These are phyloP conservation scores for Zaprionus africanus DNA, from an alignment of 1,140 invertebrate species.

Conservation along the genomic window DNA sequence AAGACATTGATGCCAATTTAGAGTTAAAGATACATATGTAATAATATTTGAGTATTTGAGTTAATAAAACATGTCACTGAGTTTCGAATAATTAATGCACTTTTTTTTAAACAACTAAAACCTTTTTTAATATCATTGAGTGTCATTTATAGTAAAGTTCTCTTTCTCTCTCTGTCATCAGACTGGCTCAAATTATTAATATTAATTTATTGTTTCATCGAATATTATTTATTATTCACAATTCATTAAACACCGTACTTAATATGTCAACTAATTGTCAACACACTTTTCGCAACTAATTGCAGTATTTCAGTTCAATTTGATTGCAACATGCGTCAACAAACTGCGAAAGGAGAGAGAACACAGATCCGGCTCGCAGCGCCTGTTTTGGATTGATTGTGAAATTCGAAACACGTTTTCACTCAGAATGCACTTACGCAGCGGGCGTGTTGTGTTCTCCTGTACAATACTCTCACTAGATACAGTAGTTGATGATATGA, in stretches of 20 bases:
- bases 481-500: not conserved
- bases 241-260: not conserved
- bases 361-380: conserved; percentile 15
- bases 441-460: conserved; percentile 38
- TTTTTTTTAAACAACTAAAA: no score
- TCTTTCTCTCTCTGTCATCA: not conserved
- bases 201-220: not conserved
- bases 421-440: conserved; percentile 71
- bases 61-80: not conserved
- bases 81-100: not conserved
- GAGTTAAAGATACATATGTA: not conserved
- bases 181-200: not conserved
- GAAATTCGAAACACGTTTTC: conserved; percentile 77
- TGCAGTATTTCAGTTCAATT: not conserved
- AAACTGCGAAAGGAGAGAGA: conserved; percentile 8
- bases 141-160: no score
- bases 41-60: not conserved
- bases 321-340: not conserved
- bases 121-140: no score
- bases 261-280: not conserved
- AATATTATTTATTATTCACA: not conserved
- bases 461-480: not conserved
- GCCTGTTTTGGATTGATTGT: conserved; percentile 27
- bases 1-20: no score
- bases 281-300: not conserved